Percentiles rank a stretch among this genome's conserved stretches.
Conservation (phyloP, 2,113 vertebrate species). For the Callospermophilus lateralis region DNA sequence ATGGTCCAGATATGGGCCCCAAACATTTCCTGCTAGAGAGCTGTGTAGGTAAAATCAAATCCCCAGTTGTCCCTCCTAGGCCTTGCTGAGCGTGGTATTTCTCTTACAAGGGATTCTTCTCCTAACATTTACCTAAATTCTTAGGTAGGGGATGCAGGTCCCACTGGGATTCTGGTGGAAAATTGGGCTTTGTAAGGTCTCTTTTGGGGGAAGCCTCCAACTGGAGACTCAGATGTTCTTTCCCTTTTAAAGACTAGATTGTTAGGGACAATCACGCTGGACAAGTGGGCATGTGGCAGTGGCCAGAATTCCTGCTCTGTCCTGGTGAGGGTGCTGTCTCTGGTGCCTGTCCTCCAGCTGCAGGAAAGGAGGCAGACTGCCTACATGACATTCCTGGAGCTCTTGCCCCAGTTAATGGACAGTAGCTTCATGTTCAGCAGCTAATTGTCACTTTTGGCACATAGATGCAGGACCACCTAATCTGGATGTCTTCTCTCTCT, state of each 20-base stretch:
- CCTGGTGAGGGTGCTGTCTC: constrained; percentile 22
- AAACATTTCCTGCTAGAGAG: not conserved
- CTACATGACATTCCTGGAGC: constrained; percentile 89
- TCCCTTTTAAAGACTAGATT: too few relatives aligned
- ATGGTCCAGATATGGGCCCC: not conserved
- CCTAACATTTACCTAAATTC: accelerated
- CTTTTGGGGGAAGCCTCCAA: too few relatives aligned
- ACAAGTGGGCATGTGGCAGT: not conserved
- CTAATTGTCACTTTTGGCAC: constrained; percentile 56
- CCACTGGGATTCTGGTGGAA: too few relatives aligned
- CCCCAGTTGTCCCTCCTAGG: not conserved
- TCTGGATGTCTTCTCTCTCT: too few relatives aligned
- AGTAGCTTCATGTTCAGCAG: constrained; percentile 93
- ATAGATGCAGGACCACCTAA: too few relatives aligned
- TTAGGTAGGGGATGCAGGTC: accelerated
- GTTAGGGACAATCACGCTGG: too few relatives aligned
- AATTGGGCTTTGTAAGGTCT: too few relatives aligned
- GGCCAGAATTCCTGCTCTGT: not conserved
- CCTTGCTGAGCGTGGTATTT: accelerated
- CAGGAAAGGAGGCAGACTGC: too few relatives aligned
- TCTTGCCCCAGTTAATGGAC: constrained; percentile 89
- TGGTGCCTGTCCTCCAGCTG: too few relatives aligned
- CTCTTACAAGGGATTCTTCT: not conserved
- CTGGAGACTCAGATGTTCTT: too few relatives aligned
- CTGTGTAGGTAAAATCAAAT: accelerated